These are phyloP conservation scores for Horisme vitalbata DNA, from an alignment of 2,888 invertebrate genomes.

Conservation along the genomic window DNA sequence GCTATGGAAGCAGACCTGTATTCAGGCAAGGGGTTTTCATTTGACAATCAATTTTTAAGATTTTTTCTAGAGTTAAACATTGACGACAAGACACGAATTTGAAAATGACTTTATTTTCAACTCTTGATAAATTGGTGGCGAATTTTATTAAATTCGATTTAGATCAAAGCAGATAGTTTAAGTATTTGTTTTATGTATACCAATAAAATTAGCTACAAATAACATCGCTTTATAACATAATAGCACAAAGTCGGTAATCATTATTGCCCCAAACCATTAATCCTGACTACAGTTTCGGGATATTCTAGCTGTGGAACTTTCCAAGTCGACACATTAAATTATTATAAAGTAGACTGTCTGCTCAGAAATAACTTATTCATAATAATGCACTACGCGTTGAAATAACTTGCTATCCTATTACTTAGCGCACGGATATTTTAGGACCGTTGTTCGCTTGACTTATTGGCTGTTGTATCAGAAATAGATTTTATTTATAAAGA, in stretches of 20 bases:
- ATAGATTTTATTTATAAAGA: slow-evolving; percentile 6
- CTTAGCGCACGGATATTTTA: not conserved
- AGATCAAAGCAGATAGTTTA: too few species aligned
- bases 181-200: too few species aligned
- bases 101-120: too few species aligned
- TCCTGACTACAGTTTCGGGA: slow-evolving; percentile 3
- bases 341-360: slow-evolving; percentile 51
- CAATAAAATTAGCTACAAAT: too few species aligned
- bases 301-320: slow-evolving; percentile 51
- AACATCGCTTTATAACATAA: too few species aligned
- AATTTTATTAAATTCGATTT: too few species aligned
- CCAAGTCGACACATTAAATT: slow-evolving; percentile 59
- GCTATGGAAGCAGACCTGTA: slow-evolving; percentile 39
- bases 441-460: not conserved
- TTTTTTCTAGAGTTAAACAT: too few species aligned
- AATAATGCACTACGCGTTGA: slow-evolving; percentile 3
- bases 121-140: too few species aligned
- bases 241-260: too few species aligned
- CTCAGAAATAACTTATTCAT: slow-evolving; percentile 23
- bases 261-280: not conserved
- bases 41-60: not conserved
- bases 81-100: too few species aligned
- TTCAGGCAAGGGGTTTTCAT: slow-evolving; percentile 1
- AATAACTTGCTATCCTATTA: slow-evolving; percentile 4
- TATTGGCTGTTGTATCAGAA: slow-evolving; percentile 1